Base-by-base conservation (phyloP, 2,797 vertebrate species). In the Coracias cyanogaster region DNA sequence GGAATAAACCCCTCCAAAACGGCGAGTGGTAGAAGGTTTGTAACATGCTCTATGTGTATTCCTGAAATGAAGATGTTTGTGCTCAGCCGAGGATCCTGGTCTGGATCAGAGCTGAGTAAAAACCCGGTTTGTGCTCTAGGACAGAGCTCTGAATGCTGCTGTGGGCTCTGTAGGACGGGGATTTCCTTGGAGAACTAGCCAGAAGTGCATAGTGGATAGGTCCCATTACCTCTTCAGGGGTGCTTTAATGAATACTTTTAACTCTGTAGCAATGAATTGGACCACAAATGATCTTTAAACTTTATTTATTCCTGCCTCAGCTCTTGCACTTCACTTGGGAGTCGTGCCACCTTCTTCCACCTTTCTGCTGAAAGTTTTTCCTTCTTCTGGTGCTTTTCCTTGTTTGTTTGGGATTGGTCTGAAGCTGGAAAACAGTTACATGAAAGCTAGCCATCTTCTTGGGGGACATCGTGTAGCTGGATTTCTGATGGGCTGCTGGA, bases 31-130 rank as follows among this genome's bases (percentile, higher is more conserved):
- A 45, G 49, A 29, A 84, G 17, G 7, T 61, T 49, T 74, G 37
- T 31, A 46, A 54, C 15, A 2, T 4, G 5, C 7, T n/a, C 35
- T 48, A 4, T 55, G 43, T 14, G 60, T 48, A 0, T 51, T 73
- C 29, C 67, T 88, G 29, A 69, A 58, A 25, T 48, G 16, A 82
- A 66, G 35, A 13, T 3, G 7, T 15, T 0, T 62, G 28, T 67
- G 55, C 55, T 55, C 64, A 71, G n/a, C 60, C 81, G 55, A 82
- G 39, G 19, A 21, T 25, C 22, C 33, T 67, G 49, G 12, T 49
- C 54, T 70, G 62, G n/a, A 48, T 25, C 33, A 45, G 62, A 71
- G 54, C 11, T 72, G 62, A 52, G 43, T 22, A 19, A 73, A 77
- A 10, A 58, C 3, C 21, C 35, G 33, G 2, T 21, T 71, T 86